Base-by-base conservation (phyloP, 2,888 invertebrate species). In the Autographa pulchrina region DNA sequence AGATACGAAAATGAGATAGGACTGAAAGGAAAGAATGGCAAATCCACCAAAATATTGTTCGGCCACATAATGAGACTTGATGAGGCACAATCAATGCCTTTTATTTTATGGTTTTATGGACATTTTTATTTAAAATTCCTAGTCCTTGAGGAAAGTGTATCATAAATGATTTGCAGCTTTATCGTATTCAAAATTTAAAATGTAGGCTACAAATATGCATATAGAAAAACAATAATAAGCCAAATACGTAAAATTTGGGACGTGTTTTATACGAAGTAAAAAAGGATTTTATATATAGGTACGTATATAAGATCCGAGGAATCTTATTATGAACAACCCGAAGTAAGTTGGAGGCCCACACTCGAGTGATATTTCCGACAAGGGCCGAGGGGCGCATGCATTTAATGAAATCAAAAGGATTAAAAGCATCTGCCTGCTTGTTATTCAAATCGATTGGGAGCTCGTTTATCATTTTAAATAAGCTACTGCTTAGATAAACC, bases 341-440 rank as follows among this genome's bases (percentile, higher is more conserved):
- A 88, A 87, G 88, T 89, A 86, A 91, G 91, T 90, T 89, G 89
- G 90, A 89, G 90, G 87, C 89, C 91, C 86, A 86, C 90, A 89
- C 91, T 93, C 93, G 92, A 95, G 93, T 95, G 96, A 96, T 96
- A 95, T 95, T 95, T 96, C 96, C 95, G 96, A 95, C 95, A 94
- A 89, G 91, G 90, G 89, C 90, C 90, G 90, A 93, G 91, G 92
- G 94, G 94, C 92, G 95, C 95, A 95, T 94, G 95, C 94, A 93
- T 94, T 95, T 94, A 96, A 95, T 94, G 94, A 95, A 95, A 95
- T 95, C 94, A 96, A 95, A 95, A 94, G 96, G 96, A 96, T 96
- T 95, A 95, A 95, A 90, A 94, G 95, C 96, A 96, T 96, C 96
- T 96, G 96, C 95, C 94, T 93, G 92, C 92, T 96, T 96, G 94